phyloP scores from a whole-genome alignment of 2,888 invertebrate genomes.

The Macaria notata region DNA sequence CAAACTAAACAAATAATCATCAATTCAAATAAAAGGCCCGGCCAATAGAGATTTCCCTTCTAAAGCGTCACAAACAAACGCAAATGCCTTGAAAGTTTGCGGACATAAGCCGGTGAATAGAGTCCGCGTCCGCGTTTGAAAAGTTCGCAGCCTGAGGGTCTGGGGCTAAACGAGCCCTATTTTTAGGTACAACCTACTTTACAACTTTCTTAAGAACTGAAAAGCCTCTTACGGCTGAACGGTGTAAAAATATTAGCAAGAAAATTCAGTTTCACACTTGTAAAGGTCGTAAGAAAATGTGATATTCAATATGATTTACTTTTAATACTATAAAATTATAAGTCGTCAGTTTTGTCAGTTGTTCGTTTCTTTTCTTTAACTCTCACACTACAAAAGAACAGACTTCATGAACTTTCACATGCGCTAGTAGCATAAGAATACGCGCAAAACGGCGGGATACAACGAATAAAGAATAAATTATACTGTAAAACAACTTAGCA shows the following conservation, averaged over 20 bases:
- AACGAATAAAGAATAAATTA: no score
- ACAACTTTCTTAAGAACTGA: neutral
- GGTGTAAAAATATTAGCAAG: conserved; percentile 1
- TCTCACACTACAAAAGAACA: no score
- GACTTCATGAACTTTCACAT: no score
- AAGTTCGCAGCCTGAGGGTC: conserved; percentile 15
- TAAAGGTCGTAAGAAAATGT: neutral
- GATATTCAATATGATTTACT: no score
- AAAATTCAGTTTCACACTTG: neutral
- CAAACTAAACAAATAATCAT: no score
- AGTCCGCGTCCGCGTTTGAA: conserved; percentile 15
- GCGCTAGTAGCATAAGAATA: no score
- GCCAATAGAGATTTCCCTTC: conserved; percentile 9
- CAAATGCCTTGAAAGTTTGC: conserved; percentile 13
- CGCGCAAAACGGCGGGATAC: no score
- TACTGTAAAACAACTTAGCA: no score
- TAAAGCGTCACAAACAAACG: conserved; percentile 11
- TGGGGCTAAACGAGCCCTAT: conserved; percentile 22
- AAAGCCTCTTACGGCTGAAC: conserved; percentile 3
- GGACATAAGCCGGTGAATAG: conserved; percentile 21
- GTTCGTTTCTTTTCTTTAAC: no score
- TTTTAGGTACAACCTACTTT: conserved; percentile 23
- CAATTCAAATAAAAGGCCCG: neutral
- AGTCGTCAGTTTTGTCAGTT: no score
- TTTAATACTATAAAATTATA: no score